A percentile compares a stretch with the other conserved stretches of the same genome.
phyloP scores from a whole-genome alignment of 2,113 vertebrate genomes.

The Opisthocomus hoazin region DNA sequence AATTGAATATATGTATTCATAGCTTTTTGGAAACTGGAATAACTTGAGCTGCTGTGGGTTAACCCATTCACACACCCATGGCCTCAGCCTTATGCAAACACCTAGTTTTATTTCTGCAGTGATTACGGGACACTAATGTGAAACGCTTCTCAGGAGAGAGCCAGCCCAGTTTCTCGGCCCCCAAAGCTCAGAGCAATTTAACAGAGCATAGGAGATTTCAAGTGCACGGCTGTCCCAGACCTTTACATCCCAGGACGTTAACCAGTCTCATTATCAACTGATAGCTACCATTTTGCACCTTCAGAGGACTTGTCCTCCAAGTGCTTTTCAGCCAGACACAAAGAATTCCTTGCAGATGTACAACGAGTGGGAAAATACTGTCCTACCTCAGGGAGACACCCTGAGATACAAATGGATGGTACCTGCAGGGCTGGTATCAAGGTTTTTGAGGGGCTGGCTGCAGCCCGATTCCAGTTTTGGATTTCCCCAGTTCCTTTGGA shows the following conservation, averaged over 20 bases:
- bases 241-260: not conserved
- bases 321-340: not conserved
- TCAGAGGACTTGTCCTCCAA: not conserved
- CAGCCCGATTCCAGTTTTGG: not conserved
- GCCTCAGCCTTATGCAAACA: not conserved
- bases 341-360: not conserved
- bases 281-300: not conserved
- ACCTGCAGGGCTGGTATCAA: not conserved
- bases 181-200: constrained; percentile 46
- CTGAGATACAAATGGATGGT: not conserved
- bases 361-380: not conserved
- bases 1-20: not conserved
- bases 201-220: not conserved
- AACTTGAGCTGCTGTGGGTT: not conserved
- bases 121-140: constrained; percentile 2
- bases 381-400: not conserved
- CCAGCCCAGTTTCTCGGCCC: constrained; percentile 10
- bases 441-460: not conserved
- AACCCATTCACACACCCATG: not conserved
- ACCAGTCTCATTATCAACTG: not conserved
- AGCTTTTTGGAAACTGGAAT: not conserved
- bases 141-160: not conserved
- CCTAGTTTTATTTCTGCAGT: not conserved
- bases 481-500: not conserved
- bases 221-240: not conserved